Evolutionary conservation across 2,113 vertebrate genomes (phyloP).

Genomic region (Tautogolabrus adspersus): DNA sequence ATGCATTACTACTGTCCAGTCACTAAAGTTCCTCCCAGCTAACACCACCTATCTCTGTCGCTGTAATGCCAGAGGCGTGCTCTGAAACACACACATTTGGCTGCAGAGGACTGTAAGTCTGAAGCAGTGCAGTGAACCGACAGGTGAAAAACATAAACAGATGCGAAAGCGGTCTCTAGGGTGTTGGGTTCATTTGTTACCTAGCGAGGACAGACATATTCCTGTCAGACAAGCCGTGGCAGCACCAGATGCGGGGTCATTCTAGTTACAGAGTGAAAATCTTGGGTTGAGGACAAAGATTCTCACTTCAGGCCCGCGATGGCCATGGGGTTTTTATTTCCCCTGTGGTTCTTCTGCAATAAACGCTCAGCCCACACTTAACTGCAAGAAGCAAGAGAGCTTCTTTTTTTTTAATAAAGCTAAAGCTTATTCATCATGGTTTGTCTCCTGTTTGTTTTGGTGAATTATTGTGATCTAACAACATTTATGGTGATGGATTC

Average conservation of each 20-base stretch:
- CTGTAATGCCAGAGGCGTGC: conserved; percentile 61
- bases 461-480: not conserved
- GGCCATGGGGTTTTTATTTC: conserved; percentile 72
- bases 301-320: conserved; percentile 63
- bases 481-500: not conserved
- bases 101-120: conserved; percentile 75
- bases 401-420: conserved; percentile 18
- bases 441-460: conserved; percentile 18
- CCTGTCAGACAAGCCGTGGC: conserved; percentile 74
- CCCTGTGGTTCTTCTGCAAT: conserved; percentile 61
- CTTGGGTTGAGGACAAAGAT: conserved; percentile 78
- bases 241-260: conserved; percentile 82
- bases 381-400: conserved; percentile 21
- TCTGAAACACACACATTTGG: conserved; percentile 62
- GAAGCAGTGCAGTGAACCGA: conserved; percentile 75
- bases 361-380: conserved; percentile 55
- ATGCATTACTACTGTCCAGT: not conserved
- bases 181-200: conserved; percentile 84
- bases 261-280: conserved; percentile 71
- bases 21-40: conserved; percentile 36
- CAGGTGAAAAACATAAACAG: conserved; percentile 83
- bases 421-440: conserved; percentile 54
- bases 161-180: conserved; percentile 79
- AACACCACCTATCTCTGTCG: conserved; percentile 30
- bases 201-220: conserved; percentile 80